Base-by-base conservation (phyloP, 2,113 vertebrate species). In the Indri indri region DNA sequence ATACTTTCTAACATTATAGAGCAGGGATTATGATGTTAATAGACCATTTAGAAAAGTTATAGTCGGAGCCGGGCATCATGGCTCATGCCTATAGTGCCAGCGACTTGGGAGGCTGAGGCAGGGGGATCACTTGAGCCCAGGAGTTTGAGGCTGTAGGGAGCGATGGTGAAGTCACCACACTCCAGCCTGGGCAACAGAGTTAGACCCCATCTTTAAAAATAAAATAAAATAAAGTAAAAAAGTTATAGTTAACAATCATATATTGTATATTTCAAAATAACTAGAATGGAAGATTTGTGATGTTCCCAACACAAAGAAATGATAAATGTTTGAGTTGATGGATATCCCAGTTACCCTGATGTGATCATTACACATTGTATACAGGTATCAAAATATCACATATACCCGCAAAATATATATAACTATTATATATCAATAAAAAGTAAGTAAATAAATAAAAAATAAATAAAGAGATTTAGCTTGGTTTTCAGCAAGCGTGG, bases 401-500 rank as follows among this genome's bases (percentile, higher is more conserved):
- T 71, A 11, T 71, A 40, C 68, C 68, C 22, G 22, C 68, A 12
- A 70, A 71, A 71, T 71, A 73, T 45, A 12, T 73, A 73, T 25
- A 45, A 74, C 71, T 74, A 45, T 74, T 74, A 45, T 45, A 27
- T 45, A 45, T 30, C 27, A 42, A 74, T 45, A 45, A 74, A 74
- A 74, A 16, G 37, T 12, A 40, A 71, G 11, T 74, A 30, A 74
- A 30, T 71, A 25, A 23, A 61, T 61, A 61, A 45, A 42, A 61
- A 73, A n/a, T 37, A 18, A 71, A 74, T 30, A 13, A 45, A 74
- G 92, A 91, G 73, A 54, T 82, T 80, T 91, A 83, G 93, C 50
- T 88, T 92, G 90, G 42, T 95, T 86, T 96, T 89, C 90, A 95
- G 57, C 37, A 50, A 88, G 70, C 37, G 57, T 25, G 8, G 71